These are phyloP conservation scores for Cinara cedri DNA, from an alignment of 2,888 invertebrate genomes.

Conservation along the genomic window DNA sequence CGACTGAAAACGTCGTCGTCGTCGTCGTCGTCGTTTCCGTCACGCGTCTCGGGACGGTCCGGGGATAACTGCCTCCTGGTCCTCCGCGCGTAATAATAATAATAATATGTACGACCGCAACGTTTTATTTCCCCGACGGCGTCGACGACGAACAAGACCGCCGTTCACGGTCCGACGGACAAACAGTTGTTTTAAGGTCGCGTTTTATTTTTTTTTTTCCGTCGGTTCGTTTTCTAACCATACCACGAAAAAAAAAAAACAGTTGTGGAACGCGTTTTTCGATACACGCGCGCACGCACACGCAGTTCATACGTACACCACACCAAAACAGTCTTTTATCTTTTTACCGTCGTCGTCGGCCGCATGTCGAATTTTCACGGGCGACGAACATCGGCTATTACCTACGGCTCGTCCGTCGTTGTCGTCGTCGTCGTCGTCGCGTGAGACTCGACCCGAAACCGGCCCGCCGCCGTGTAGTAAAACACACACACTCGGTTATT, in stretches of 20 bases:
- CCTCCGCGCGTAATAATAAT: too few relatives aligned
- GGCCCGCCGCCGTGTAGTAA: too few relatives aligned
- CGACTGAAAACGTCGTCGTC: too few relatives aligned
- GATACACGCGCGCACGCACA: background rate
- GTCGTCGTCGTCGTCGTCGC: too few relatives aligned
- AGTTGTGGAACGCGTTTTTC: conserved; percentile 45
- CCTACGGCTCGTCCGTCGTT: too few relatives aligned
- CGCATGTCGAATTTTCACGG: conserved; percentile 46
- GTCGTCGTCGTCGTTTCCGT: background rate
- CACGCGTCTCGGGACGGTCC: background rate
- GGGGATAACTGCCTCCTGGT: too few relatives aligned
- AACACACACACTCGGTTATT: conserved; percentile 3
- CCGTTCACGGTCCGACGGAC: conserved; percentile 41
- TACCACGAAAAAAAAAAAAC: too few relatives aligned
- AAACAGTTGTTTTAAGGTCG: conserved; percentile 48
- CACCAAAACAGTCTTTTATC: conserved; percentile 9
- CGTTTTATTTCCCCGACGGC: background rate
- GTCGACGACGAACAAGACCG: background rate
- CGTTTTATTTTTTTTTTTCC: background rate
- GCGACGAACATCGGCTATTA: background rate
- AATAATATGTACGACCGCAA: background rate
- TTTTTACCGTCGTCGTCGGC: conserved; percentile 6
- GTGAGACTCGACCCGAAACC: too few relatives aligned
- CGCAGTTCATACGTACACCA: background rate
- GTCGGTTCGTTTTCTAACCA: conserved; percentile 15